These are phyloP conservation scores for Ectropis grisescens DNA, from an alignment of 1,140 invertebrate genomes.

Conservation along the genomic window DNA sequence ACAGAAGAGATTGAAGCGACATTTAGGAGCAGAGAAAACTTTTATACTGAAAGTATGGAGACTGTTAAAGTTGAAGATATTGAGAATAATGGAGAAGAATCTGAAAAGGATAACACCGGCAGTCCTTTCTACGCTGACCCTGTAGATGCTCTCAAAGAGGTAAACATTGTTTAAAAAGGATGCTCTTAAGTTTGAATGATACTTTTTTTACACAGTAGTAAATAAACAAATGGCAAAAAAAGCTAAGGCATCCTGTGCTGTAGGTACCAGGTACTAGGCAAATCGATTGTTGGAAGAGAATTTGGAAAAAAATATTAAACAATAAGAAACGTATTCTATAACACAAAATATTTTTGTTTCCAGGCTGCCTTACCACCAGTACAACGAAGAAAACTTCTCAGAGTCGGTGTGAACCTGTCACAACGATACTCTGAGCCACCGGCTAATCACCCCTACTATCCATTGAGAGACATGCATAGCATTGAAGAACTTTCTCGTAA, in stretches of 20 bases:
- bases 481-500: constrained; percentile 69
- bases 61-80: constrained; percentile 56
- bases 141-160: constrained; percentile 83
- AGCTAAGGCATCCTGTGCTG: too few relatives aligned
- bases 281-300: too few relatives aligned
- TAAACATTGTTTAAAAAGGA: constrained; percentile 16
- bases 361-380: constrained; percentile 57
- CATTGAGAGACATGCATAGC: constrained; percentile 67
- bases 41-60: constrained; percentile 60
- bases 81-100: constrained; percentile 37
- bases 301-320: too few relatives aligned
- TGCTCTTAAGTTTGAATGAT: too few relatives aligned
- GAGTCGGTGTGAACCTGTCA: constrained; percentile 48
- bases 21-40: constrained; percentile 46
- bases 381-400: constrained; percentile 51
- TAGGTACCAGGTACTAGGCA: too few relatives aligned
- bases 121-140: constrained; percentile 95
- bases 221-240: too few relatives aligned
- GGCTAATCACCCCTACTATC: constrained; percentile 64
- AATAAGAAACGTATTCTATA: too few relatives aligned
- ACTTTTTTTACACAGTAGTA: constrained; percentile 2
- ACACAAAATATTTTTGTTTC: constrained; percentile 15
- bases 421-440: constrained; percentile 73
- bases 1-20: constrained; percentile 60
- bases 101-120: constrained; percentile 74